Conservation (phyloP, 1,140 invertebrate species). For the Macrosteles quadrilineatus region DNA sequence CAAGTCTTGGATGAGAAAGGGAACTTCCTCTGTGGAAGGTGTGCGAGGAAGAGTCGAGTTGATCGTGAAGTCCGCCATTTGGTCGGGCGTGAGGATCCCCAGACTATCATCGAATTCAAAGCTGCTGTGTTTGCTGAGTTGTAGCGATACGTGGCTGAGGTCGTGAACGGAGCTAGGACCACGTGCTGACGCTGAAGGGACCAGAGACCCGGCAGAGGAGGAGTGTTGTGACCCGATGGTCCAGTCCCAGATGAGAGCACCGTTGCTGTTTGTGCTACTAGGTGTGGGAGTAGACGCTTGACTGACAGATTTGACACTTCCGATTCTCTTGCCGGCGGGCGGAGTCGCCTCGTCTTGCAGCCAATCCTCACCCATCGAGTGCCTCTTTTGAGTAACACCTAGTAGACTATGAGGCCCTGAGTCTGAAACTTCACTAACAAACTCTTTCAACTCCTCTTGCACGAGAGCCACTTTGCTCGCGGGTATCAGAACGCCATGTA, state of each 20-base stretch:
- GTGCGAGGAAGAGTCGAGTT: conserved; percentile 18
- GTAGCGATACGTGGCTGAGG: neutral
- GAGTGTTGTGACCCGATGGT: conserved; percentile 46
- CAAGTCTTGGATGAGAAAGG: conserved; percentile 17
- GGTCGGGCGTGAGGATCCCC: conserved; percentile 82
- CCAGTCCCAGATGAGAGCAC: conserved; percentile 46
- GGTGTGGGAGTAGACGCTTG: conserved; percentile 36
- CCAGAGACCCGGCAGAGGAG: conserved; percentile 44
- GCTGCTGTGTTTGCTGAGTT: conserved; percentile 68
- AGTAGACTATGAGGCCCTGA: conserved; percentile 36
- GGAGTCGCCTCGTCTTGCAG: conserved; percentile 1
- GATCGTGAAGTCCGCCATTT: conserved; percentile 70
- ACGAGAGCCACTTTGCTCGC: conserved; percentile 49
- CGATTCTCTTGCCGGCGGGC: conserved; percentile 28
- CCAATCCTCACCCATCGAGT: conserved; percentile 20
- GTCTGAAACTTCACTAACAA: conserved; percentile 30
- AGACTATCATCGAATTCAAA: conserved; percentile 76
- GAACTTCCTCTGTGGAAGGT: conserved; percentile 13
- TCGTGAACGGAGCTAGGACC: neutral
- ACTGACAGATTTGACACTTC: conserved; percentile 24
- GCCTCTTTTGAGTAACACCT: conserved; percentile 6
- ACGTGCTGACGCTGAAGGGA: conserved; percentile 42
- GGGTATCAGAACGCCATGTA: conserved; percentile 57
- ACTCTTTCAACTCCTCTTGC: neutral
- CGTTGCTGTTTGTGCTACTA: conserved; percentile 41